phyloP scores from a whole-genome alignment of 2,888 invertebrate genomes.

The Sthenelais limicola region DNA sequence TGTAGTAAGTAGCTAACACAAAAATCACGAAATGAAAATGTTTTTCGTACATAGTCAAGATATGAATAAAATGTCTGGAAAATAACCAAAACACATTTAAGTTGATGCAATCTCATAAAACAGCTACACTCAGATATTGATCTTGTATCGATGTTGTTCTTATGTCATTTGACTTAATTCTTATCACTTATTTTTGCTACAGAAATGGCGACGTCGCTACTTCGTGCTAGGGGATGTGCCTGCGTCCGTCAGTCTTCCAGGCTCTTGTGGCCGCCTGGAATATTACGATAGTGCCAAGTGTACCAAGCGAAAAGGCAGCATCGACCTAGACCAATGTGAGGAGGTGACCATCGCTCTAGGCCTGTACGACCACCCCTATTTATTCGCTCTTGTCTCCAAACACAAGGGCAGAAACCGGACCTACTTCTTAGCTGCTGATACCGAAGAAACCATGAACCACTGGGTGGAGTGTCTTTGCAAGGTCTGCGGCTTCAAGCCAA shows the following conservation, averaged over 20 bases:
- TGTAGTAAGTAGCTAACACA: too few species aligned
- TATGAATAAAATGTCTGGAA: too few species aligned
- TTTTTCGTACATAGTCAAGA: too few species aligned
- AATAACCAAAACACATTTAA: too few species aligned
- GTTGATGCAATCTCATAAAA: too few species aligned
- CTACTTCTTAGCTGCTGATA: slow-evolving; percentile 93
- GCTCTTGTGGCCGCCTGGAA: slow-evolving; percentile 88
- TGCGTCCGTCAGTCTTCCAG: slow-evolving; percentile 77
- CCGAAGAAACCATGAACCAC: slow-evolving; percentile 91
- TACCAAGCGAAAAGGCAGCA: slow-evolving; percentile 59
- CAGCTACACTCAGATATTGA: too few species aligned
- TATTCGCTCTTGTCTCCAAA: slow-evolving; percentile 67
- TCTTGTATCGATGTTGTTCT: too few species aligned
- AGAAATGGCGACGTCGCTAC: slow-evolving; percentile 97
- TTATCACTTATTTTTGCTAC: slow-evolving; percentile 58
- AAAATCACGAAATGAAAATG: too few species aligned
- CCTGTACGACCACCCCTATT: slow-evolving; percentile 62
- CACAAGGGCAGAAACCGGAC: slow-evolving; percentile 79
- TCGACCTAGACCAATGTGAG: slow-evolving; percentile 96
- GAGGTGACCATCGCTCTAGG: slow-evolving; percentile 79
- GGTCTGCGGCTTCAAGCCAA: slow-evolving; percentile 77
- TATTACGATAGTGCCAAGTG: slow-evolving; percentile 84
- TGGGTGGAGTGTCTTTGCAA: slow-evolving; percentile 96
- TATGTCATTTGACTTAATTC: too few species aligned
- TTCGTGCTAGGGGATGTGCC: slow-evolving; percentile 86